Conservation (phyloP, 2,113 vertebrate genomes). For the Nyctereutes procyonoides region DNA sequence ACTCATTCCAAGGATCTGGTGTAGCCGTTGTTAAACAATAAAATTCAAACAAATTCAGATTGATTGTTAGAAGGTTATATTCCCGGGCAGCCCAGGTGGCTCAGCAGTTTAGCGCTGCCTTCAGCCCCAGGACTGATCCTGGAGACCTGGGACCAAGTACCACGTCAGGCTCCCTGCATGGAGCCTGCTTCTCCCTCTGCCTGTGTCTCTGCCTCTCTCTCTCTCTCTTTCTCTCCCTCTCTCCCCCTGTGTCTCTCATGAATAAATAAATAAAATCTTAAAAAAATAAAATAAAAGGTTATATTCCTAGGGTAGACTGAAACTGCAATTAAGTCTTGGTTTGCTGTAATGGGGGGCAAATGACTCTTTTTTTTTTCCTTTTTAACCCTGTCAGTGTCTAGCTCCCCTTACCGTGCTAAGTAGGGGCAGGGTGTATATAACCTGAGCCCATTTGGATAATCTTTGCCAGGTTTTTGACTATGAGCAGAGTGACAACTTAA, state of each 20-base stretch:
- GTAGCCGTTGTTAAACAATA: neutral
- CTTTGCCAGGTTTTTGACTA: constrained; percentile 7
- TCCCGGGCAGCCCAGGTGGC: neutral
- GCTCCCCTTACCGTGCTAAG: neutral
- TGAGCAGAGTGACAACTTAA: neutral
- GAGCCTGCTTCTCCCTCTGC: too few relatives aligned
- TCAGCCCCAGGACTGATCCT: too few relatives aligned
- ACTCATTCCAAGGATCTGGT: neutral
- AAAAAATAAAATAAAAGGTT: too few relatives aligned
- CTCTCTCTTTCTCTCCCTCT: too few relatives aligned
- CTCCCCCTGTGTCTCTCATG: too few relatives aligned
- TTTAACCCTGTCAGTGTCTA: neutral
- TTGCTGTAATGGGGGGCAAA: neutral
- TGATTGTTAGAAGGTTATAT: too few relatives aligned
- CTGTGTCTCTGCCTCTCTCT: too few relatives aligned
- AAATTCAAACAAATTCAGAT: neutral
- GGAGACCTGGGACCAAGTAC: too few relatives aligned
- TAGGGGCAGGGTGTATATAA: too few relatives aligned
- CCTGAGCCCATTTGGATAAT: neutral
- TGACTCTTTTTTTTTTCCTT: neutral
- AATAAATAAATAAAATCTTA: too few relatives aligned
- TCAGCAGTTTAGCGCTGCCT: too few relatives aligned
- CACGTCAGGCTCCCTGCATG: too few relatives aligned
- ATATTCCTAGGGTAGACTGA: neutral
- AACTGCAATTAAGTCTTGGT: neutral